Conservation (phyloP, 2,797 vertebrate species). For the Alfaro cultratus region DNA sequence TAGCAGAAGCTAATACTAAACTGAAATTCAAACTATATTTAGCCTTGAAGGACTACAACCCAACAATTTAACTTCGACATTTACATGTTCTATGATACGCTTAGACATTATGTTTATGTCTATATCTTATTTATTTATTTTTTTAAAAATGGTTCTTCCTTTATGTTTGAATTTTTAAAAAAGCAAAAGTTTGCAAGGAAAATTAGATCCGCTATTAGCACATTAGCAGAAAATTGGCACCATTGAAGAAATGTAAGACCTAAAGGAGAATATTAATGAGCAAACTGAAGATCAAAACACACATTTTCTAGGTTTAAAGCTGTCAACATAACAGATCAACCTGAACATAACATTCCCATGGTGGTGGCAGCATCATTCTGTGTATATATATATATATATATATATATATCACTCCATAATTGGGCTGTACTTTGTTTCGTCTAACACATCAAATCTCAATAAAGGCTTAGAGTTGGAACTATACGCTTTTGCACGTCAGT, state of each 20-base stretch:
- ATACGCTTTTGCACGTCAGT: not conserved
- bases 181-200: not conserved
- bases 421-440: not conserved
- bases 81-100: not conserved
- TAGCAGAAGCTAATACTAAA: not conserved
- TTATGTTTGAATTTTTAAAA: too few relatives aligned
- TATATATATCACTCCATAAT: not conserved
- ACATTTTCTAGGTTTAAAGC: not conserved
- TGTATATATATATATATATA: not conserved
- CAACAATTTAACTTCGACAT: not conserved
- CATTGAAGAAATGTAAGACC: not conserved
- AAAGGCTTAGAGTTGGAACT: not conserved
- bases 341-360: not conserved
- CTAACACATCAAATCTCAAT: not conserved
- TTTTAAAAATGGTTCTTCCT: too few relatives aligned
- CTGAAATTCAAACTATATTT: not conserved
- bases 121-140: not conserved
- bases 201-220: not conserved
- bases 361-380: not conserved
- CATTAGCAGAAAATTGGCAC: not conserved
- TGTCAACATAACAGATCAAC: too few relatives aligned
- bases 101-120: not conserved
- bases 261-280: not conserved
- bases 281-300: not conserved
- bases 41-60: not conserved